Base-by-base conservation (phyloP, 1,140 invertebrate genomes). In the Panulirus ornatus region DNA sequence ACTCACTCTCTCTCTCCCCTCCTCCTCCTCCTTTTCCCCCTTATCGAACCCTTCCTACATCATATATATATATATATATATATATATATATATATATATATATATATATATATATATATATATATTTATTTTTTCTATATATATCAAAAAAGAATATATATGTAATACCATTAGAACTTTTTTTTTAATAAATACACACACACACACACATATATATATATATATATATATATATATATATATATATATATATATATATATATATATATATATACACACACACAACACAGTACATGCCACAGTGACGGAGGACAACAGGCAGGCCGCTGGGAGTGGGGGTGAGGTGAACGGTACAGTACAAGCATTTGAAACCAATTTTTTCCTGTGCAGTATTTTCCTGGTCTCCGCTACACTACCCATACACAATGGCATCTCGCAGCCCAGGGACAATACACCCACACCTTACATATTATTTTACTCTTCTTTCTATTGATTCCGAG, bases 51-150 rank as follows among this genome's bases (percentile, higher is more conserved):
- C n/a, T n/a, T n/a, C n/a, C n/a, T n/a, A n/a, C n/a, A n/a, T n/a
- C n/a, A n/a, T n/a, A n/a, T n/a, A n/a, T n/a, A 79, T 47, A 79
- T 47, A 79, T 47, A 79, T 47, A 44, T 47, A 79, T 30, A 54
- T 47, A 79, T 47, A 79, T 47, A 79, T 47, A 79, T 47, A 79
- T 47, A 79, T 47, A 79, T 47, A 79, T 47, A 79, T 47, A 79
- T 47, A 79, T 42, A 27, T 79, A n/a, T 79, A 79, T 34, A 42
- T 79, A 79, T 79, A 79, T 79, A 79, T 30, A 79, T 54, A 79
- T 76, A 42, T 38, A 42, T 76, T n/a, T 76, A 76, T 79, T n/a
- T n/a, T n/a, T n/a, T n/a, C n/a, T n/a, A n/a, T n/a, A n/a, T n/a
- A n/a, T n/a, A n/a, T n/a, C n/a, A n/a, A n/a, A n/a, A n/a, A n/a